phyloP scores from a whole-genome alignment of 2,113 vertebrate species.

The Sceloporus tristichus region DNA sequence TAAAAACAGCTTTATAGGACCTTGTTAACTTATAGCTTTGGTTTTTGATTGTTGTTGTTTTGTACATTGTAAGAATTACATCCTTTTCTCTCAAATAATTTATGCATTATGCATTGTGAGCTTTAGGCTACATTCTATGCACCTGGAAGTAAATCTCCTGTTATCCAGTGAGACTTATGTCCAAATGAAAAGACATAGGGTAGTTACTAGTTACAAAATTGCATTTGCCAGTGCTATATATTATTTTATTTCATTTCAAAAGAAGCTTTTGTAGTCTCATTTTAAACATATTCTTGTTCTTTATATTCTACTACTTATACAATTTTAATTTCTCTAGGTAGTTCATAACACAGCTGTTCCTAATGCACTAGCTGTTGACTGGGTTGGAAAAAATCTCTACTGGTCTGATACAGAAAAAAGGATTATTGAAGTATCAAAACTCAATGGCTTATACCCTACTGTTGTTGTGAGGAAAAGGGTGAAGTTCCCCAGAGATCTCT shows the following conservation, averaged over 20 bases:
- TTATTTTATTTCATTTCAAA: neutral
- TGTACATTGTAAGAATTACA: neutral
- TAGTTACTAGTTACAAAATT: neutral
- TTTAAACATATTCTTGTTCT: neutral
- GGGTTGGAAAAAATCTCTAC: constrained; percentile 98
- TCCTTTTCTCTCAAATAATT: constrained; percentile 6
- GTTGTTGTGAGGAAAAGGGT: constrained; percentile 90
- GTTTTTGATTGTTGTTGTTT: neutral
- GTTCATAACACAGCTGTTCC: constrained; percentile 95
- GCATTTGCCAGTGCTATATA: neutral
- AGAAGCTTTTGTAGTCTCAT: neutral
- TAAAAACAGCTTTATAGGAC: neutral
- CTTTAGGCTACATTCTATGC: rapidly evolving
- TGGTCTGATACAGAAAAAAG: constrained; percentile 96
- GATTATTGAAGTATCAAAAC: constrained; percentile 97
- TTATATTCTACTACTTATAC: constrained; percentile 36
- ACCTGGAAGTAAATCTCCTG: neutral
- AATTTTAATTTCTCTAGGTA: constrained; percentile 80
- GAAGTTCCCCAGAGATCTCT: constrained; percentile 91
- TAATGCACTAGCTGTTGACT: constrained; percentile 94
- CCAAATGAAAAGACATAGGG: neutral
- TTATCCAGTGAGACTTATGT: neutral
- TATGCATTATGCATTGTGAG: neutral
- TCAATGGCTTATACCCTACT: constrained; percentile 93
- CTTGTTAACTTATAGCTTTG: neutral